These are phyloP conservation scores for Characodon lateralis DNA, from an alignment of 2,797 vertebrate genomes.

Conservation along the genomic window DNA sequence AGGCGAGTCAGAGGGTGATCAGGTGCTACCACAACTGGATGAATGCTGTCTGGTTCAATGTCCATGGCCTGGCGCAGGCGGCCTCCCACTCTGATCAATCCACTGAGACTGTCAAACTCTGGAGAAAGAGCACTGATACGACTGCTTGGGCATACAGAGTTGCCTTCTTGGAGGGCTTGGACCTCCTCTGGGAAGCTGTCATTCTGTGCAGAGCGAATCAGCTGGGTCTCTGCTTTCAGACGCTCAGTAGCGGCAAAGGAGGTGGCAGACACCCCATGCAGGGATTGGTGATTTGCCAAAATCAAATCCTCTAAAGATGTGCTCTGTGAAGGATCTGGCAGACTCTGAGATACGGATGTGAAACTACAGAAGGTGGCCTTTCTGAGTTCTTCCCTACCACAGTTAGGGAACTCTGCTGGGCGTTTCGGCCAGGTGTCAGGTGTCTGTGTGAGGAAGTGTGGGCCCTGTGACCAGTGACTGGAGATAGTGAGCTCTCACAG, in stretches of 20 bases:
- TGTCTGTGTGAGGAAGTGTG: background rate
- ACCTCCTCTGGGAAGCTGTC: constrained; percentile 5
- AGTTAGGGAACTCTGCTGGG: background rate
- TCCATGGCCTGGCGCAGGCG: background rate
- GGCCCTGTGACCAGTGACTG: background rate
- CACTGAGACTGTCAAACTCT: background rate
- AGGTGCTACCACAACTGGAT: background rate
- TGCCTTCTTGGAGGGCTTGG: background rate
- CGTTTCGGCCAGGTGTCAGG: background rate
- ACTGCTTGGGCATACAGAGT: background rate
- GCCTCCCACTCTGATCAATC: background rate
- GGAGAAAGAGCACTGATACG: background rate
- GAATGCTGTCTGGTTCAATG: background rate
- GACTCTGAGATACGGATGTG: background rate
- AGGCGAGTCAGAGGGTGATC: background rate
- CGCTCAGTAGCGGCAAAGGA: background rate
- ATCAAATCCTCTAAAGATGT: background rate
- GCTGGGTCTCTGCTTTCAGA: background rate
- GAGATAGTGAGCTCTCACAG: background rate
- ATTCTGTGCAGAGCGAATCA: background rate
- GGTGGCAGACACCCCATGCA: background rate
- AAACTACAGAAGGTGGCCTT: background rate
- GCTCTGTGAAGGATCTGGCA: background rate
- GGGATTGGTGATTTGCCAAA: background rate
- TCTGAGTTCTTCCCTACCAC: background rate